phyloP scores from a whole-genome alignment of 2,888 invertebrate species.

The Amaurobius ferox region DNA sequence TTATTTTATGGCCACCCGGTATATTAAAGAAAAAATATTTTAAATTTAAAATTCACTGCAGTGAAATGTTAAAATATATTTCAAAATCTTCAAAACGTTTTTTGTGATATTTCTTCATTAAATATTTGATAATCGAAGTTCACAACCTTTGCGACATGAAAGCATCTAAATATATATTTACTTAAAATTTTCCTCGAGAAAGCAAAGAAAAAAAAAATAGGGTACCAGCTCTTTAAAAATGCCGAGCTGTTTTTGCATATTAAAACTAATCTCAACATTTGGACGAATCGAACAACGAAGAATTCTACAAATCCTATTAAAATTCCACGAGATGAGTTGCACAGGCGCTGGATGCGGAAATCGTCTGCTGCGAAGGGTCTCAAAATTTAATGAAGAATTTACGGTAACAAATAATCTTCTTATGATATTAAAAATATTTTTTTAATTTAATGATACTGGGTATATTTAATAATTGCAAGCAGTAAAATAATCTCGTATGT shows the following conservation, averaged over 20 bases:
- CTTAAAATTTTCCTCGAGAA: neutral
- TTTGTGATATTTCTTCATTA: neutral
- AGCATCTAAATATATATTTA: neutral
- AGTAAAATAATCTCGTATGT: neutral
- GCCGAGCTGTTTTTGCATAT: slow-evolving; percentile 8
- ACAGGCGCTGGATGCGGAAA: neutral
- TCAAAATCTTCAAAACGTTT: too few relatives aligned
- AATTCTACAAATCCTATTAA: slow-evolving; percentile 5
- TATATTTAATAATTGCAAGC: too few relatives aligned
- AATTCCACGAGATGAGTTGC: slow-evolving; percentile 9
- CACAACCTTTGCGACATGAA: neutral
- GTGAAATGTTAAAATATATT: too few relatives aligned
- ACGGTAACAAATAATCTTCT: neutral
- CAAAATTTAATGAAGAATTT: neutral
- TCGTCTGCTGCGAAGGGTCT: neutral
- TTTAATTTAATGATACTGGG: neutral
- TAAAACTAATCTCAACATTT: slow-evolving; percentile 9
- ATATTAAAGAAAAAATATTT: too few relatives aligned
- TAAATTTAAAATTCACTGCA: too few relatives aligned
- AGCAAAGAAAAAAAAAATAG: neutral
- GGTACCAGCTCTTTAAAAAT: neutral
- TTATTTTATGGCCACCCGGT: too few relatives aligned
- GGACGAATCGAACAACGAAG: neutral
- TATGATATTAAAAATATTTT: neutral
- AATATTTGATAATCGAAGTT: neutral